These are phyloP conservation scores for Pheosia gnoma DNA, from an alignment of 2,888 invertebrate species.

Conservation along the genomic window DNA sequence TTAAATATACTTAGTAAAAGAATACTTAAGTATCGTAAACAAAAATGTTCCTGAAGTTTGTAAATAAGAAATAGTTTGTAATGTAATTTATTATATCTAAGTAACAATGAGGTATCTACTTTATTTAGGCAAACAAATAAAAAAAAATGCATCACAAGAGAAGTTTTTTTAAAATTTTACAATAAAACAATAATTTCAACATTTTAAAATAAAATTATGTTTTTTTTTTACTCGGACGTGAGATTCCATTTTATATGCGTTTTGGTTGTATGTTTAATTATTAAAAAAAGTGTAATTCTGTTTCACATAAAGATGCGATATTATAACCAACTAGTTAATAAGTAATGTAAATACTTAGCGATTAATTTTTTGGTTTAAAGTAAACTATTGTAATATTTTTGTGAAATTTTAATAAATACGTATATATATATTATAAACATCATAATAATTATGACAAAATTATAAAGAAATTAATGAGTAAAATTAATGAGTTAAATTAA, in stretches of 20 bases:
- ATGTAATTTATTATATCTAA: conserved; percentile 32
- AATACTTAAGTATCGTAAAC: conserved; percentile 12
- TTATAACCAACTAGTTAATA: conserved; percentile 58
- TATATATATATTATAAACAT: no score
- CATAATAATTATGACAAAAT: no score
- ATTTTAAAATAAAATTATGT: not conserved
- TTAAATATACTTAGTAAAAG: conserved; percentile 9
- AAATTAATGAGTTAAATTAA: no score
- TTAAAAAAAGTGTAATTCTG: conserved; percentile 1
- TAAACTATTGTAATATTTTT: conserved; percentile 2
- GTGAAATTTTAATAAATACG: no score
- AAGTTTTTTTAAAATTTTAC: no score
- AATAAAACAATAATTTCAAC: not conserved
- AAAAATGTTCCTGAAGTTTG: conserved; percentile 46
- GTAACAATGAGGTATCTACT: not conserved
- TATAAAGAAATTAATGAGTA: no score
- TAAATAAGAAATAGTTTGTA: conserved; percentile 32
- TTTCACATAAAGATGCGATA: conserved; percentile 52
- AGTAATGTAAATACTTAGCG: conserved; percentile 6
- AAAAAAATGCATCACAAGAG: not conserved
- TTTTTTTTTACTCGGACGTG: no score
- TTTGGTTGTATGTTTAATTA: not conserved
- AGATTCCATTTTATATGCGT: no score
- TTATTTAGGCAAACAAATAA: not conserved
- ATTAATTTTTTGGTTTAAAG: conserved; percentile 7